A percentile compares a stretch with the other conserved stretches of the same genome.
phyloP scores from a whole-genome alignment of 2,888 invertebrate genomes.

The Merodon equestris region DNA sequence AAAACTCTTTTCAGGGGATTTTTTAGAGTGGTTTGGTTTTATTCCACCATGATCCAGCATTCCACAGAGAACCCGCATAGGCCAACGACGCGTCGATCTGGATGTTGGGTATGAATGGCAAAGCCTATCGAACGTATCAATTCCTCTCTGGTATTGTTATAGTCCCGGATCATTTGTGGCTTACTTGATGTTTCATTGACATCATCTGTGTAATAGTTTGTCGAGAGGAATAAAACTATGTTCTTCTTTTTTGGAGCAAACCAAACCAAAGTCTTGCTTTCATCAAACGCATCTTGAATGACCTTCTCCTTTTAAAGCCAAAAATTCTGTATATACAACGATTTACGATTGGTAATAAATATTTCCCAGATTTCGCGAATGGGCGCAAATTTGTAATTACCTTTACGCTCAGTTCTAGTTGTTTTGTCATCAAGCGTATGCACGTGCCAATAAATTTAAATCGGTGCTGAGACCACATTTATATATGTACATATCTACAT shows the following conservation, averaged over 20 bases:
- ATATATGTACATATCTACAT: constrained; percentile 1
- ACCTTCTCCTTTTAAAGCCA: constrained; percentile 14
- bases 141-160: constrained; percentile 1
- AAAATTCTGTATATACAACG: constrained; percentile 18
- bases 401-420: constrained; percentile 25
- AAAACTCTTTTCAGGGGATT: no score
- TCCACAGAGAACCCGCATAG: no score
- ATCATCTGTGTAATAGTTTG: constrained; percentile 29
- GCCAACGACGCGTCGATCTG: no score
- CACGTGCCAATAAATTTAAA: constrained; percentile 20
- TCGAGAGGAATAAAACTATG: constrained; percentile 19
- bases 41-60: no score
- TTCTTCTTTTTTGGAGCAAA: constrained; percentile 35
- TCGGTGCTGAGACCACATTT: constrained; percentile 14
- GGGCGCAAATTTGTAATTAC: constrained; percentile 16
- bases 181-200: constrained; percentile 26
- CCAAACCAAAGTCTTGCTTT: constrained; percentile 28
- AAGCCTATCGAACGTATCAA: neutral
- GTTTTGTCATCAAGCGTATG: constrained; percentile 33
- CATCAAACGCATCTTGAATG: constrained; percentile 27
- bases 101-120: no score
- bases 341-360: constrained; percentile 13
- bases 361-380: constrained; percentile 16
- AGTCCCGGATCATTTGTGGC: constrained; percentile 32
- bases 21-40: no score